phyloP scores from a whole-genome alignment of 2,888 invertebrate species.

The Cordilura impudica region DNA sequence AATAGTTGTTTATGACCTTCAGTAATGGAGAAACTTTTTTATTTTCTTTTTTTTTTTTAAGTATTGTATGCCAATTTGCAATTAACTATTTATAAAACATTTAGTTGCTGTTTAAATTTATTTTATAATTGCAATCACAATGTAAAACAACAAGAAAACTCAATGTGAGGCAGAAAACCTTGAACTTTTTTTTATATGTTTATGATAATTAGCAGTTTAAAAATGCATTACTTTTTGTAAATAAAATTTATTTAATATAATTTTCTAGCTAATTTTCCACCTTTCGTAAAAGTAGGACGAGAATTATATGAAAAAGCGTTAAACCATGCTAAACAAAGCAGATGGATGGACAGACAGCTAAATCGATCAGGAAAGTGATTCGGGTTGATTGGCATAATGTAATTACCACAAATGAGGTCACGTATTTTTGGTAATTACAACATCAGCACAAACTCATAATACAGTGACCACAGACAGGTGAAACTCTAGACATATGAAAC shows the following conservation, averaged over 20 bases:
- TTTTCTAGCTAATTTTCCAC: too few species aligned
- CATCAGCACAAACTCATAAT: too few species aligned
- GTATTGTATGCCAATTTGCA: conserved; percentile 43
- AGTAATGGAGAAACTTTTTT: not conserved
- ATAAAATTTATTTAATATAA: not conserved
- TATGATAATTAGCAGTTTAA: not conserved
- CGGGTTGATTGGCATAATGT: too few species aligned
- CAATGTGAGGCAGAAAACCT: conserved; percentile 16
- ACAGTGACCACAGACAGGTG: too few species aligned
- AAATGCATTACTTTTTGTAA: not conserved
- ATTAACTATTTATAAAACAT: conserved; percentile 44
- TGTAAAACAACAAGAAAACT: conserved; percentile 4
- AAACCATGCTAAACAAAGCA: too few species aligned
- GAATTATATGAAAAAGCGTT: too few species aligned
- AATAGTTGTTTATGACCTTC: conserved; percentile 43
- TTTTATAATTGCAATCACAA: conserved; percentile 9
- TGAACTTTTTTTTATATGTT: conserved; percentile 52
- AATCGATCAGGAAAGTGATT: too few species aligned
- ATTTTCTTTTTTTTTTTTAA: not conserved
- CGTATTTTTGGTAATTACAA: too few species aligned
- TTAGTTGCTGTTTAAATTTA: not conserved
- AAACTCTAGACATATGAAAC: too few species aligned
- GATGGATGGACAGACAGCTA: too few species aligned
- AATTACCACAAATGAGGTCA: too few species aligned
- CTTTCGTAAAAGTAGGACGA: too few species aligned